Evolutionary conservation across 2,888 invertebrate species (phyloP), one percentile per base, ranked within the genome.

Genomic region (Loripinus fragilis): DNA sequence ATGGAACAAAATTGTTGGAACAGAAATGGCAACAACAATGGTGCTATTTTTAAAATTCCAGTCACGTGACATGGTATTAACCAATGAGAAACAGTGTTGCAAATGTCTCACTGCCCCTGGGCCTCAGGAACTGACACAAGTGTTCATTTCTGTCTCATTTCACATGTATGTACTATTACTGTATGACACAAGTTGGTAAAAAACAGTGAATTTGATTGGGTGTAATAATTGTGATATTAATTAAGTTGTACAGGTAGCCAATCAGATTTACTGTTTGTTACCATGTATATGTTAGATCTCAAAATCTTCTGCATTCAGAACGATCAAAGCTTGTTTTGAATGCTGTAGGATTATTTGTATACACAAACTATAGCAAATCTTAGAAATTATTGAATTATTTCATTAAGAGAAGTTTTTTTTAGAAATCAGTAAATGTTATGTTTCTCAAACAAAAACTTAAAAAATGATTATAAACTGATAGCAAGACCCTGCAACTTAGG

Each of bases 191-290:
- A 68, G 35, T 30, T 42, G 45, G n/a, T 17, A 68, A 45, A 48
- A 45, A 68, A 68, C 68, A 68, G 1, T 30, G 30, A 45, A 45
- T 68, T 48, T 68, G 68, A 68, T 68, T 45, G 68, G 68, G 25
- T 68, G 38, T n/a, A 60, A 60, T 42, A 45, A 68, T 68, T 68
- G 68, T 68, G 68, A 68, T 68, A 68, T 45, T 45, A 68, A n/a
- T n/a, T n/a, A n/a, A n/a, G 45, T 12, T 42, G 68, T 45, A 45
- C 45, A 45, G 68, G 48, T 48, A 68, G 20, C 68, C 68, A 68
- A 45, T 68, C 25, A 28, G 28, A 28, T 28, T 45, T 68, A 28
- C 30, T 68, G 68, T 45, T 48, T 48, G 7, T 45, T 68, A 12
- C 15, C 68, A 25, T n/a, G 25, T 60, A 33, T 60, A 33, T 17